Base-by-base conservation (phyloP, 1,140 invertebrate genomes). In the Glomeris maerens region DNA sequence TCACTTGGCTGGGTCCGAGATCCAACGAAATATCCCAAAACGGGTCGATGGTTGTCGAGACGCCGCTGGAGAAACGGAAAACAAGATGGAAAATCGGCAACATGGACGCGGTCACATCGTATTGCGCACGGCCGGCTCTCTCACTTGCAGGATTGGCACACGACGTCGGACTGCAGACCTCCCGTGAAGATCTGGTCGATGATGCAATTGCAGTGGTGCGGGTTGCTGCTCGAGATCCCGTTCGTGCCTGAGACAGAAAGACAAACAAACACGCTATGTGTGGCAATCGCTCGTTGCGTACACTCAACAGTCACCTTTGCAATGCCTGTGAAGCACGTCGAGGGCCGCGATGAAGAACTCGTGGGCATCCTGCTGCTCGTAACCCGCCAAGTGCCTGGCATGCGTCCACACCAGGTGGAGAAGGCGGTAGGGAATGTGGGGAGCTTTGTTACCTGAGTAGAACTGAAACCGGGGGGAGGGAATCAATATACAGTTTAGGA, bases 101-200 rank as follows among this genome's bases (percentile, higher is more conserved):
- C 47, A 52, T 5, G 4, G 7, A 10, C 5, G 23, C 5, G 50
- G 4, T 7, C 5, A 49, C 3, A 50, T 14, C n/a, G 36, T 20
- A 59, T 87, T 81, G 10, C 80, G n/a, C n/a, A n/a, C n/a, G n/a
- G n/a, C n/a, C n/a, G n/a, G n/a, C n/a, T n/a, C n/a, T n/a, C n/a
- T n/a, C 72, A 84, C 81, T 81, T 87, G 77, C 94, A 98, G 41
- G 82, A 77, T 59, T 89, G 87, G 72, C 94, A 98, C 1, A 95
- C 88, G 4, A 98, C 85, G 68, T 97, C 92, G 53, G 92, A 96
- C 66, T 98, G 92, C 41, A 97, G 69, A 41, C 85, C 84, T 14
- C 94, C 94, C 1, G 90, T 92, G 64, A 98, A 98, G 57, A 97
- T 94, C 67, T 92, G 83, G 71, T 98, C 91, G 53, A 98, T 93